Base-by-base conservation (phyloP, 1,140 invertebrate genomes). In the Nixonia krombeini region DNA sequence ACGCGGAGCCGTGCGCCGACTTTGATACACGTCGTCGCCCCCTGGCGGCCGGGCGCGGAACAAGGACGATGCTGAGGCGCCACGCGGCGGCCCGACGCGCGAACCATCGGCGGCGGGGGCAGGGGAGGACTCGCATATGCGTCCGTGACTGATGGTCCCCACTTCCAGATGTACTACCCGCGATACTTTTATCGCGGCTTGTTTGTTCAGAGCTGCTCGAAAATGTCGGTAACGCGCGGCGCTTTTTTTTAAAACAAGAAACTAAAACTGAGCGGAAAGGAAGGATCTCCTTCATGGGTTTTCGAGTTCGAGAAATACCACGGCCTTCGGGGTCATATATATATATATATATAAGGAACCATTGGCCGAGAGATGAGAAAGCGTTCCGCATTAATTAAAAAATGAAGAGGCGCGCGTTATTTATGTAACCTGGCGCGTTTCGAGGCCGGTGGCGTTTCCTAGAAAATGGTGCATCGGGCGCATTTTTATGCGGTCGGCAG, bases 61-160 rank as follows among this genome's bases (percentile, higher is more conserved):
- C 53, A 61, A 66, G 51, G 50, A 57, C 45, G 44, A 42, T 23
- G 8, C 21, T 2, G 12, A 4, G 33, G 16, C 52, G 42, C 56
- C 47, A 47, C 57, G 47, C 62, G 37, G 38, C 52, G 40, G 26
- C 17, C 55, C 47, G 31, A 56, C 56, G 45, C 38, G 41, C 47
- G 40, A 42, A n/a, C n/a, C n/a, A n/a, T n/a, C 53, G 58, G 63
- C 46, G 50, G 53, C 45, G 44, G 42, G 28, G 8, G 13, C 3
- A n/a, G 1, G 33, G 16, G 51, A 70, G 68, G 62, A 74, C 62
- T 69, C 78, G 78, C 83, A 85, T 81, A 83, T 85, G 83, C 76
- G 79, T 61, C 47, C 74, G 77, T 83, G 83, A 85, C 82, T 84
- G 82, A 85, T 85, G 82, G 72, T 85, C 79, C 79, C 74, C 74